Evolutionary conservation across 2,113 vertebrate species (phyloP).

Genomic region (Piprites chloris): DNA sequence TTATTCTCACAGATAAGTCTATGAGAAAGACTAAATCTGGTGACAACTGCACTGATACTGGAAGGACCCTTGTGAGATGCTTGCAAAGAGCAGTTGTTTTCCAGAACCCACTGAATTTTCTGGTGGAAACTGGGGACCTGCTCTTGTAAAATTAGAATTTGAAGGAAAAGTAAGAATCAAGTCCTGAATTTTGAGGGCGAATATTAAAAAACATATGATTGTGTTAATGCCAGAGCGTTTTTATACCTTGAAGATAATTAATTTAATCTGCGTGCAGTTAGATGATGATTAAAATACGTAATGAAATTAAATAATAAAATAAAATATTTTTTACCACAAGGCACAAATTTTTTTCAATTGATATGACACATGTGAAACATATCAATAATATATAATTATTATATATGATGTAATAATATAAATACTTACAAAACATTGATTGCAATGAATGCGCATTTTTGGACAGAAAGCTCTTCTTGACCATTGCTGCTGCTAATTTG

Average conservation of each 20-base stretch:
- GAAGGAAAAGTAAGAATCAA: neutral
- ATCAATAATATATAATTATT: neutral
- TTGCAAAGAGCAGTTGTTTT: neutral
- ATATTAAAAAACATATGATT: rapidly evolving
- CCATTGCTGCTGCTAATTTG: neutral
- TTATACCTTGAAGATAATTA: neutral
- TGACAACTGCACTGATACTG: neutral
- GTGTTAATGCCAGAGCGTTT: neutral
- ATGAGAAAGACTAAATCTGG: neutral
- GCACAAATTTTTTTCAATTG: rapidly evolving
- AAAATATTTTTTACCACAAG: neutral
- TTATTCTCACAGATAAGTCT: neutral
- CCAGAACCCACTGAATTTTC: neutral
- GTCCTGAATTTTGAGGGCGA: neutral
- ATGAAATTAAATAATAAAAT: neutral
- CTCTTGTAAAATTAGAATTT: neutral
- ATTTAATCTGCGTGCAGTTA: neutral
- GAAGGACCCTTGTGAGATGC: neutral
- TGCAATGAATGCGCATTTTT: rapidly evolving
- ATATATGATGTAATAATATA: rapidly evolving
- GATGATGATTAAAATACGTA: neutral
- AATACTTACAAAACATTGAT: rapidly evolving
- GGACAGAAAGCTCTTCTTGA: neutral
- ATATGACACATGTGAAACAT: rapidly evolving
- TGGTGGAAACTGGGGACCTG: neutral